Evolutionary conservation across 1,140 invertebrate genomes (phyloP).

Genomic region (Fopius arisanus): DNA sequence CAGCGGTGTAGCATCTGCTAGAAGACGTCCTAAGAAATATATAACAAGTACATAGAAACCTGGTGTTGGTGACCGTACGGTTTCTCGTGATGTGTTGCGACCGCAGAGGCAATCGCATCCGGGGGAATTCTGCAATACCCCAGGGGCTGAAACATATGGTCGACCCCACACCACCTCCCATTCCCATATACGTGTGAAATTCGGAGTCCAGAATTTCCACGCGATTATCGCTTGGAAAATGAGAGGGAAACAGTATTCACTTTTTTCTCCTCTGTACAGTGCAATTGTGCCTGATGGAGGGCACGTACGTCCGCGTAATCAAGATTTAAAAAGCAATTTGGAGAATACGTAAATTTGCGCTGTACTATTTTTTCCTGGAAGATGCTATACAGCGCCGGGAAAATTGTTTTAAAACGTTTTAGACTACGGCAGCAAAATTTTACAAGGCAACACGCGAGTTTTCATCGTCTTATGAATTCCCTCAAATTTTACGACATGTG

Average conservation of each 20-base stretch:
- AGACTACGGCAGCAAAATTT: no score
- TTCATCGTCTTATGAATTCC: no score
- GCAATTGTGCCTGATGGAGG: not conserved
- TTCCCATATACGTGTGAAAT: slow-evolving; percentile 14
- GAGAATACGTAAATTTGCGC: not conserved
- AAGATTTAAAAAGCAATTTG: not conserved
- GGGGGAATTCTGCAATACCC: slow-evolving; percentile 16
- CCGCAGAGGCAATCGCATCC: slow-evolving; percentile 22
- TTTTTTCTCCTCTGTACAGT: not conserved
- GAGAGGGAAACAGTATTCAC: slow-evolving; percentile 2
- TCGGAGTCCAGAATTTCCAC: slow-evolving; percentile 33
- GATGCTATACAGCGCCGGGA: no score
- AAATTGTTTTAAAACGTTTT: no score
- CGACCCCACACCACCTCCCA: not conserved
- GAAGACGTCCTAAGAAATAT: slow-evolving; percentile 14
- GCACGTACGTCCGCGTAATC: not conserved
- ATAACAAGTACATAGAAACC: not conserved
- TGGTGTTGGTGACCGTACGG: not conserved
- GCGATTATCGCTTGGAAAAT: slow-evolving; percentile 39
- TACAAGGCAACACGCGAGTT: no score
- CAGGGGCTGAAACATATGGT: slow-evolving; percentile 25
- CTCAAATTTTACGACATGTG: no score
- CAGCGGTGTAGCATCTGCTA: slow-evolving; percentile 22
- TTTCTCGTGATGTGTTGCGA: not conserved
- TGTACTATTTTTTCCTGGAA: not conserved